Evolutionary conservation across 2,113 vertebrate genomes (phyloP).

Genomic region (Connochaetes taurinus): DNA sequence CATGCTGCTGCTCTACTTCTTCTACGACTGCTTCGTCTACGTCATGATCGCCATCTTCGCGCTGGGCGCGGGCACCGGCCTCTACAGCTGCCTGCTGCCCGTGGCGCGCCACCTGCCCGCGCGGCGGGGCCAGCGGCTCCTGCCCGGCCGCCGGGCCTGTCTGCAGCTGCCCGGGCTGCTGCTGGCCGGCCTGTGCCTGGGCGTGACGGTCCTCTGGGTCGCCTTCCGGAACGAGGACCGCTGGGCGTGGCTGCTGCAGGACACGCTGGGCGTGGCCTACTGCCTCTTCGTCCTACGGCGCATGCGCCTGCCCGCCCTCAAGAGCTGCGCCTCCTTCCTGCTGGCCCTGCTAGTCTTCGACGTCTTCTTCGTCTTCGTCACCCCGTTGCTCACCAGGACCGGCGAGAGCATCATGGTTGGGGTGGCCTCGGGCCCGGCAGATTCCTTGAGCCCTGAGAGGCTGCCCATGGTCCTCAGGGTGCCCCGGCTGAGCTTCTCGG

Average conservation of each 20-base stretch:
- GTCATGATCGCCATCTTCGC: slow-evolving; percentile 67
- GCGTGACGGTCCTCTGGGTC: slow-evolving; percentile 56
- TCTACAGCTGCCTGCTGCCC: slow-evolving; percentile 64
- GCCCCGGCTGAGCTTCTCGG: slow-evolving; percentile 79
- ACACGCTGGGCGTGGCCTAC: slow-evolving; percentile 58
- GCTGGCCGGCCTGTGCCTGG: slow-evolving; percentile 44
- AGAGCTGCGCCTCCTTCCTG: slow-evolving; percentile 84
- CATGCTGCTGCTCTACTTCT: slow-evolving; percentile 65
- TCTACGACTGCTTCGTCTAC: slow-evolving; percentile 48
- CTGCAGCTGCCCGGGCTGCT: slow-evolving; percentile 41
- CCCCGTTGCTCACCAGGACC: slow-evolving; percentile 82
- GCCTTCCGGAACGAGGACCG: slow-evolving; percentile 58
- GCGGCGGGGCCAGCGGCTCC: not conserved
- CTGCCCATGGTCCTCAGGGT: slow-evolving; percentile 88
- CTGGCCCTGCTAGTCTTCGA: slow-evolving; percentile 82
- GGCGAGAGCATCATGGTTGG: slow-evolving; percentile 86
- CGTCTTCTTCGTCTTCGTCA: slow-evolving; percentile 84
- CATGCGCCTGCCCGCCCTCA: slow-evolving; percentile 33
- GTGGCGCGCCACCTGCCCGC: slow-evolving; percentile 11
- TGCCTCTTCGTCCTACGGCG: slow-evolving; percentile 65
- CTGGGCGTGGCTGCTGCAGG: slow-evolving; percentile 66
- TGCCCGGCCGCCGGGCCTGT: not conserved
- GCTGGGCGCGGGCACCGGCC: not conserved
- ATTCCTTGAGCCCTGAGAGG: slow-evolving; percentile 82
- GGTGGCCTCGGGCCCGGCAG: slow-evolving; percentile 81